Evolutionary conservation across 2,797 vertebrate genomes (phyloP).

Genomic region (Fundulus diaphanus): DNA sequence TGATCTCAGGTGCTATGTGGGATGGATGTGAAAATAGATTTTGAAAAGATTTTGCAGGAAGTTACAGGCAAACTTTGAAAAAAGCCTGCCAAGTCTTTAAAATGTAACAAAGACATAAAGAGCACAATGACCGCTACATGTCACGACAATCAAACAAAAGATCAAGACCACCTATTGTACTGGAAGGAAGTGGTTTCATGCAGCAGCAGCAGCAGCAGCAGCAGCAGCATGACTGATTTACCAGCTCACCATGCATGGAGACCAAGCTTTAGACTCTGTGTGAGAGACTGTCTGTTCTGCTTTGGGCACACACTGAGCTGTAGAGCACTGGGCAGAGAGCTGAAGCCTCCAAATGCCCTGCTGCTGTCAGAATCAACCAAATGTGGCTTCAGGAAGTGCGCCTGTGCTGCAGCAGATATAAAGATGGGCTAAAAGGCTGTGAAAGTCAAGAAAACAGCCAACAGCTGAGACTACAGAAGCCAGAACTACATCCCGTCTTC

Average conservation of each 20-base stretch:
- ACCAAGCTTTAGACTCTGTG: not conserved
- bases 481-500: not conserved
- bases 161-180: conserved; percentile 1
- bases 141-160: not conserved
- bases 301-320: not conserved
- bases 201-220: not conserved
- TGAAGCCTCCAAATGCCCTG: too few species aligned
- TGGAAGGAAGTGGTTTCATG: conserved; percentile 14
- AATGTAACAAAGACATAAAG: not conserved
- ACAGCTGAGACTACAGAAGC: not conserved
- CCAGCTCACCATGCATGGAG: not conserved
- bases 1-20: not conserved
- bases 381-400: not conserved
- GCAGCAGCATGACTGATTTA: not conserved
- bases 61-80: not conserved
- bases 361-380: too few species aligned
- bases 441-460: not conserved
- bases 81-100: not conserved
- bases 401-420: not conserved
- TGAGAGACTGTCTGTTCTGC: not conserved
- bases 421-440: not conserved
- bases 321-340: not conserved
- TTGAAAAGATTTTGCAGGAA: conserved; percentile 9
- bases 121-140: not conserved
- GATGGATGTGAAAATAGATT: conserved; percentile 3